phyloP scores from a whole-genome alignment of 2,113 vertebrate genomes.

The Mystacornis crossleyi region DNA sequence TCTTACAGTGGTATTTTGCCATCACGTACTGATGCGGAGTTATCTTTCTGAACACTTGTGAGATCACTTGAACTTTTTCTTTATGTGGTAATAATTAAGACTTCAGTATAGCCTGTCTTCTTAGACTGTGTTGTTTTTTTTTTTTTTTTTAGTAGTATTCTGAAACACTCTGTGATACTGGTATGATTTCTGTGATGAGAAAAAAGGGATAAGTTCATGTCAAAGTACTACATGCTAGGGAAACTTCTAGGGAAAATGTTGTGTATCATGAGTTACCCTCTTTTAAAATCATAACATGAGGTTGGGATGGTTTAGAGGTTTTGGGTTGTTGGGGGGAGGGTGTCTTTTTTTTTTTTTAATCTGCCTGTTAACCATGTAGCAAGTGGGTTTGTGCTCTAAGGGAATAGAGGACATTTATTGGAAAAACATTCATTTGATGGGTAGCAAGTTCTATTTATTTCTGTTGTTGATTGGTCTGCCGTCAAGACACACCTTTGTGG shows the following conservation, averaged over 20 bases:
- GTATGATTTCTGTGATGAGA: neutral
- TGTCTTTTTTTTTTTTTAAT: neutral
- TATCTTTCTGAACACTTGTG: neutral
- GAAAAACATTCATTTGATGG: neutral
- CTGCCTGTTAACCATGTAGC: neutral
- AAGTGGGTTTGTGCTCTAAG: neutral
- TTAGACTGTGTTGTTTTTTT: neutral
- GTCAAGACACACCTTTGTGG: neutral
- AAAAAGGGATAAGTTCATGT: neutral
- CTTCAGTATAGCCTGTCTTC: neutral
- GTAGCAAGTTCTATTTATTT: neutral
- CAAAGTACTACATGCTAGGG: neutral
- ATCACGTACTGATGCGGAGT: neutral
- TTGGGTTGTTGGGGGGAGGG: fast-evolving
- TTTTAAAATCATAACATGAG: neutral
- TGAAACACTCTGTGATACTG: neutral
- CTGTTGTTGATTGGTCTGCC: neutral
- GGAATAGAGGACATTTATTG: neutral
- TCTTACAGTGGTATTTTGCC: neutral
- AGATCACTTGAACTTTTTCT: neutral
- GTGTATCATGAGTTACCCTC: neutral
- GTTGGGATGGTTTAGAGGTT: neutral
- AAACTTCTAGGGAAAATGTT: neutral
- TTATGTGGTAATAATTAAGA: neutral
- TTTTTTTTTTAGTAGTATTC: neutral